Evolutionary conservation across 2,113 vertebrate species (phyloP).

Genomic region (Planiliza haematocheilus): DNA sequence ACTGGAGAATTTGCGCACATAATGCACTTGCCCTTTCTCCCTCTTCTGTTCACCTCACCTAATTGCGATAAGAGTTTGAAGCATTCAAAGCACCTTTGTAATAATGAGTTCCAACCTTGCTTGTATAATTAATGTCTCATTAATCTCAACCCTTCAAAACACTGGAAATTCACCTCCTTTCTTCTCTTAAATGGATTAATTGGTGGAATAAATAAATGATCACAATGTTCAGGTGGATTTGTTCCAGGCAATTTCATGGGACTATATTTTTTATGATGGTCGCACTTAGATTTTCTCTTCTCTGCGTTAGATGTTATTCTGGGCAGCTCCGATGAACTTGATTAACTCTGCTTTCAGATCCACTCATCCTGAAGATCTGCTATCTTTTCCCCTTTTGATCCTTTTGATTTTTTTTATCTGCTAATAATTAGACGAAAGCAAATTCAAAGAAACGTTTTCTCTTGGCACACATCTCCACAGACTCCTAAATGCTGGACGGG

Average conservation of each 20-base stretch:
- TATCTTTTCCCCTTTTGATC: not conserved
- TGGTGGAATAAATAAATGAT: conserved; percentile 58
- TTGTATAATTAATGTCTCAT: conserved; percentile 67
- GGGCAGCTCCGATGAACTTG: conserved; percentile 37
- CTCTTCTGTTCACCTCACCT: conserved; percentile 14
- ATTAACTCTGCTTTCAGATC: conserved; percentile 35
- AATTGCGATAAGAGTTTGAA: conserved; percentile 47
- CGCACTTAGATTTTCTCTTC: conserved; percentile 7
- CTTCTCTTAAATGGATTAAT: conserved; percentile 62
- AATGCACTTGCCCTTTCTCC: not conserved
- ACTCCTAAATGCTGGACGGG: conserved; percentile 97
- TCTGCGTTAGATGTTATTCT: conserved; percentile 3
- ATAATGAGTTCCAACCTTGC: conserved; percentile 54
- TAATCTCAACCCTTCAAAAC: conserved; percentile 50
- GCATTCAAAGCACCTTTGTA: conserved; percentile 24
- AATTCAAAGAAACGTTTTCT: not conserved
- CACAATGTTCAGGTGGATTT: conserved; percentile 40
- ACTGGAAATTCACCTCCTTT: conserved; percentile 48
- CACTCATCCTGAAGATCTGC: not conserved
- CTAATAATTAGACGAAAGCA: not conserved
- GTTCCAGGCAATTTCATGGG: conserved; percentile 52
- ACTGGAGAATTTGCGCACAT: not conserved
- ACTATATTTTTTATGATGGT: conserved; percentile 40
- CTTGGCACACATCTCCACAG: conserved; percentile 32
- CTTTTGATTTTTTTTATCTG: not conserved